These are phyloP conservation scores for Herpailurus yagouaroundi DNA, from an alignment of 2,113 vertebrate genomes.

Conservation along the genomic window DNA sequence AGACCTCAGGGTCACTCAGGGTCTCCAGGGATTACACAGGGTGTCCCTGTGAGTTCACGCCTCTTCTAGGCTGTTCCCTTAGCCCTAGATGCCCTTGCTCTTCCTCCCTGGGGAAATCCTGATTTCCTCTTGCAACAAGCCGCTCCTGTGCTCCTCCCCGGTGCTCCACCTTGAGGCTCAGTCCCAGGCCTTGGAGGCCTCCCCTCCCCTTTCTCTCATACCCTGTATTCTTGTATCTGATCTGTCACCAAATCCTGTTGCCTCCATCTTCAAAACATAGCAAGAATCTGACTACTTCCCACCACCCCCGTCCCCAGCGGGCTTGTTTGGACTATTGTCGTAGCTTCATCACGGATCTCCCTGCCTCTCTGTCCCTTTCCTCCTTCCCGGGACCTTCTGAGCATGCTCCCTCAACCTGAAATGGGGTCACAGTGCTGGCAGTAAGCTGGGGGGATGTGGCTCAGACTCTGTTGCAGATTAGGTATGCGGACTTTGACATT, in stretches of 20 bases:
- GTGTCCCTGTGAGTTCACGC: not conserved
- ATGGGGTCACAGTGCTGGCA: not conserved
- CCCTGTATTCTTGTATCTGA: not conserved
- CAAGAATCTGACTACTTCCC: not conserved
- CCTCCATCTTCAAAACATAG: not conserved
- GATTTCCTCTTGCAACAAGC: not conserved
- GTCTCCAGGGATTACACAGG: not conserved
- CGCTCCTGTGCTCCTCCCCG: not conserved
- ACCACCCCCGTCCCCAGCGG: not conserved
- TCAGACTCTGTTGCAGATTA: accelerated
- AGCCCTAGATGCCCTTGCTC: not conserved
- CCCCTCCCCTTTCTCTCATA: not conserved
- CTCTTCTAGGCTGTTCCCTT: not conserved
- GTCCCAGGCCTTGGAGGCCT: not conserved
- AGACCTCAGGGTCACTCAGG: accelerated
- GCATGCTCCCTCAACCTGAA: not conserved
- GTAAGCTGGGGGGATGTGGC: not conserved
- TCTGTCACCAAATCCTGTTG: not conserved
- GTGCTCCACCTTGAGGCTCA: too few species aligned
- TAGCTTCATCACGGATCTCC: accelerated
- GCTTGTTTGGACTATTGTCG: too few species aligned
- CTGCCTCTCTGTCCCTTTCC: not conserved
- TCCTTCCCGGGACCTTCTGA: not conserved
- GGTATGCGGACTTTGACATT: not conserved
- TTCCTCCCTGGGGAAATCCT: not conserved